Percentiles rank a stretch among this genome's conserved stretches.
phyloP scores from a whole-genome alignment of 2,113 vertebrate genomes.

The Campylorhamphus procurvoides region DNA sequence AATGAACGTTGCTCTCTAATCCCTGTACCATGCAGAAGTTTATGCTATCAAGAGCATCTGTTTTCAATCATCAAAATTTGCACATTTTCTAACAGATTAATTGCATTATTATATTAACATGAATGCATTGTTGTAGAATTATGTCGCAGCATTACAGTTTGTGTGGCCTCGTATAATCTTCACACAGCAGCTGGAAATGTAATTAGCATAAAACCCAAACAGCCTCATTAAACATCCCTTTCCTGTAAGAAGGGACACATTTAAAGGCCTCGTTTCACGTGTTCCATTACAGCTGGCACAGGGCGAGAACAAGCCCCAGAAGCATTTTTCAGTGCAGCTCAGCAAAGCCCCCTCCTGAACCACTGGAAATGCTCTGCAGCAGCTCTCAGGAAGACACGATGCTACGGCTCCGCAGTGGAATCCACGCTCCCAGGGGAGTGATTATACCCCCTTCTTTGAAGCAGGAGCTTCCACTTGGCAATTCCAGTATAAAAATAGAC shows the following conservation, averaged over 20 bases:
- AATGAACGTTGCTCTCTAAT: neutral
- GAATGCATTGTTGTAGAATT: conserved; percentile 33
- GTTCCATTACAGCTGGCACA: neutral
- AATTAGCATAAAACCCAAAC: conserved; percentile 57
- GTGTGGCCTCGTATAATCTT: conserved; percentile 37
- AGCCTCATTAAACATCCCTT: conserved; percentile 26
- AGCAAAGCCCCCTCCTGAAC: neutral
- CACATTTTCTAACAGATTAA: conserved; percentile 13
- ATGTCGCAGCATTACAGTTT: neutral
- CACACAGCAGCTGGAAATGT: conserved; percentile 62
- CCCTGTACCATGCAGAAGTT: neutral
- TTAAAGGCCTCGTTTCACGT: neutral
- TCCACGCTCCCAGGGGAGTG: neutral
- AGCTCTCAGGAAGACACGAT: neutral
- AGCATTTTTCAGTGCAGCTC: neutral
- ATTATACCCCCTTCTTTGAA: neutral
- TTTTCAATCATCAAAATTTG: neutral
- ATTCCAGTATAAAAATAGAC: conserved; percentile 38
- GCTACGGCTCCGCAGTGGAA: neutral
- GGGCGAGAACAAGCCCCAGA: neutral
- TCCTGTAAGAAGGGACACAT: neutral
- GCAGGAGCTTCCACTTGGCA: conserved; percentile 2
- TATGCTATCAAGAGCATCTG: neutral
- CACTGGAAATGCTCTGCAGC: neutral
- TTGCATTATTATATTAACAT: neutral